These are phyloP conservation scores for Dicrostonyx torquatus DNA, from an alignment of 2,797 vertebrate species.

Conservation along the genomic window DNA sequence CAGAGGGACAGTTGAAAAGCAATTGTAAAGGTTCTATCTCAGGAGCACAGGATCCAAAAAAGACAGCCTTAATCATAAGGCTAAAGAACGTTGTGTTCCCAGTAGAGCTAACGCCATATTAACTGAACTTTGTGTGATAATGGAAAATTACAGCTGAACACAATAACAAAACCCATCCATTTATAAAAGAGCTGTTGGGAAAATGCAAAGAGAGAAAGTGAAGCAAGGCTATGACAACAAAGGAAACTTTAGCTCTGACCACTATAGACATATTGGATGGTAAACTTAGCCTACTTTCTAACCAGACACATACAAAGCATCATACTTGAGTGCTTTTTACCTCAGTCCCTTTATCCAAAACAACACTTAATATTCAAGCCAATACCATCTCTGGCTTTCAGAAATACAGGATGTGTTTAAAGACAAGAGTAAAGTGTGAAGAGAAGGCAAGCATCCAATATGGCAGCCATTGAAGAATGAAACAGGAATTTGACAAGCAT, in stretches of 20 bases:
- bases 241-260: background rate
- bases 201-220: background rate
- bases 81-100: background rate
- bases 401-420: background rate
- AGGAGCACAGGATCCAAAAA: background rate
- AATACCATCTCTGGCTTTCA: background rate
- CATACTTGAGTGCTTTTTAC: background rate
- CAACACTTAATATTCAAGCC: background rate
- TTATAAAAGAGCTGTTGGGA: background rate
- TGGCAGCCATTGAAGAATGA: background rate
- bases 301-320: background rate
- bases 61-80: background rate
- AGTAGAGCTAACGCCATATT: background rate
- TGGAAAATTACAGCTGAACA: background rate
- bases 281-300: background rate
- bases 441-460: background rate
- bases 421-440: background rate
- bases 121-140: background rate
- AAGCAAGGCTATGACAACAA: background rate
- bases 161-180: background rate
- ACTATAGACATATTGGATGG: background rate
- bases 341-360: background rate
- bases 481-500: background rate
- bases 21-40: background rate
- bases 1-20: background rate